Conservation (phyloP, 2,888 invertebrate species). For the Epinotia brunnichana region DNA sequence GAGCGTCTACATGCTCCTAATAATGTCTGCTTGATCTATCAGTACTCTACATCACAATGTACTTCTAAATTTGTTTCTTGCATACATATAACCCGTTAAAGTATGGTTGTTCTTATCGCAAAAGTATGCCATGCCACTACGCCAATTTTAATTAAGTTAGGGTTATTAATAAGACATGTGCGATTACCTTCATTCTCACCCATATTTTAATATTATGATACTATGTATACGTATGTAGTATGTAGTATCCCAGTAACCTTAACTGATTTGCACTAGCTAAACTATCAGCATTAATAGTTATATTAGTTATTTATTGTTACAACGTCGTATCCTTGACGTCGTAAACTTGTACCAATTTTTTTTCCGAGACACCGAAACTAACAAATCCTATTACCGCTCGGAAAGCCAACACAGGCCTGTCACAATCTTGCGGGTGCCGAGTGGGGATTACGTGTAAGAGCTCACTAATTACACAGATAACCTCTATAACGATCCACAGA, state of each 20-base stretch:
- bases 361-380: constrained; percentile 27
- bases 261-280: not conserved
- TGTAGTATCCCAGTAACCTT: not conserved
- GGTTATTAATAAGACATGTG: no score
- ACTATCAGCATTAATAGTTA: not conserved
- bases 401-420: constrained; percentile 64
- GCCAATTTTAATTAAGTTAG: no score
- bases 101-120: no score
- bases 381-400: constrained; percentile 42
- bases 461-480: constrained; percentile 77
- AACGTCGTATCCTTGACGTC: constrained; percentile 8
- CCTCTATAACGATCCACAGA: constrained; percentile 69
- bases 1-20: no score
- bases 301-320: not conserved
- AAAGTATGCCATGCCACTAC: no score
- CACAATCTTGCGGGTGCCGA: constrained; percentile 64
- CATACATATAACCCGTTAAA: no score
- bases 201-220: no score
- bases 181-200: no score
- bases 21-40: not conserved
- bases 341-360: constrained; percentile 23
- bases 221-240: no score
- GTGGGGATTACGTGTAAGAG: constrained; percentile 74
- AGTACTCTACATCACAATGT: no score
- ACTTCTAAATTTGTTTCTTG: no score